Evolutionary conservation across 2,888 invertebrate species (phyloP).

Genomic region (Cheilosia soror): DNA sequence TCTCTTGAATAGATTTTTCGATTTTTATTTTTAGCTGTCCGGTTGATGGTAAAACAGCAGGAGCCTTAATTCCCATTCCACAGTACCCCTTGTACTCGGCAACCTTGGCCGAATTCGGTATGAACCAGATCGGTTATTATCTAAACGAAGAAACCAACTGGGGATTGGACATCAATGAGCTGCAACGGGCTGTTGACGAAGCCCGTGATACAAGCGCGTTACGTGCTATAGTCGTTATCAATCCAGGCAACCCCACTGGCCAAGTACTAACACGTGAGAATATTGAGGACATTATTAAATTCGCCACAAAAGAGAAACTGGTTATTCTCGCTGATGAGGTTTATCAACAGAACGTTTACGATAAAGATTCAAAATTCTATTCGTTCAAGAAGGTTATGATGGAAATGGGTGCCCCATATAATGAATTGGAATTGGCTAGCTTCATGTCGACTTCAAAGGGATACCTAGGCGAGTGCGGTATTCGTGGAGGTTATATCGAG

Average conservation of each 20-base stretch:
- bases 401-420: conserved; percentile 96
- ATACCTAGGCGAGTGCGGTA: conserved; percentile 97
- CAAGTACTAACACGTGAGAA: conserved; percentile 95
- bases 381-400: conserved; percentile 97
- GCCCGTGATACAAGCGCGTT: conserved; percentile 87
- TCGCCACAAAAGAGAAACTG: conserved; percentile 93
- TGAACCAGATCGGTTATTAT: conserved; percentile 94
- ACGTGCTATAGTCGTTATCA: conserved; percentile 96
- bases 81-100: conserved; percentile 99
- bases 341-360: conserved; percentile 98
- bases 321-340: conserved; percentile 97
- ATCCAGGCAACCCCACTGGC: conserved; percentile 99
- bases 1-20: conserved; percentile 83
- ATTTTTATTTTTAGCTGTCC: conserved; percentile 73
- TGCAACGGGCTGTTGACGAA: conserved; percentile 90
- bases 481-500: conserved; percentile 98
- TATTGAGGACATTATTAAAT: conserved; percentile 95
- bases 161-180: conserved; percentile 91
- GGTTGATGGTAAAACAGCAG: conserved; percentile 83
- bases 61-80: conserved; percentile 98
- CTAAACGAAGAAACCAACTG: conserved; percentile 95
- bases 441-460: conserved; percentile 99
- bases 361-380: conserved; percentile 92
- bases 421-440: conserved; percentile 93
- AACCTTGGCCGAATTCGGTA: conserved; percentile 96